Conservation (phyloP, 2,797 vertebrate genomes). For the Phylloscopus collybita region DNA sequence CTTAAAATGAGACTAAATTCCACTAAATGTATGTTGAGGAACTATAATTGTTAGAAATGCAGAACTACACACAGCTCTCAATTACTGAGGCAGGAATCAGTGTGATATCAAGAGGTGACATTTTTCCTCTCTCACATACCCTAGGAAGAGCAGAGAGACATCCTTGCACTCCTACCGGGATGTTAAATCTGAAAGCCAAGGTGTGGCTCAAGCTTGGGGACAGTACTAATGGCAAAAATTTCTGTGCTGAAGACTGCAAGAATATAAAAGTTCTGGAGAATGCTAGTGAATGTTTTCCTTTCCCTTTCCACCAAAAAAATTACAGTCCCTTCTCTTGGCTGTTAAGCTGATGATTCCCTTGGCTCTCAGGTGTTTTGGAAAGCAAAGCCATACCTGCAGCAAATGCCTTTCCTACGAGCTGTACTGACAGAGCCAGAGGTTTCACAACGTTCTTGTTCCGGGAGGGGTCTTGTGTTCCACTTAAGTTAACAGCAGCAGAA, state of each 20-base stretch:
- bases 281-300: neutral
- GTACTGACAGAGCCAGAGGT: constrained; percentile 86
- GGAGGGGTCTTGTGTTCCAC: constrained; percentile 85
- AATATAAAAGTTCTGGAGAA: neutral
- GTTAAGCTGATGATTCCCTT: neutral
- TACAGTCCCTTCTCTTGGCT: neutral
- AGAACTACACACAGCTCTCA: neutral
- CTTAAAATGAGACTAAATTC: neutral
- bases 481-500: constrained; percentile 84
- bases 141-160: neutral
- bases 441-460: constrained; percentile 88
- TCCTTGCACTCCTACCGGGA: neutral
- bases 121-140: neutral
- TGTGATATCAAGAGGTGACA: neutral
- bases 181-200: neutral
- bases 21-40: neutral
- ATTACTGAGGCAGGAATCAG: neutral
- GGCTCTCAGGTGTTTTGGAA: neutral
- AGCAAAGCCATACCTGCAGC: constrained; percentile 83
- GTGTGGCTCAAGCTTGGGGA: neutral
- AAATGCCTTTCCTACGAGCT: constrained; percentile 86
- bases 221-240: neutral
- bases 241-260: neutral
- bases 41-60: neutral
- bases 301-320: neutral